Conservation (phyloP, 1,140 invertebrate species). For the Trichonephila clavata region DNA sequence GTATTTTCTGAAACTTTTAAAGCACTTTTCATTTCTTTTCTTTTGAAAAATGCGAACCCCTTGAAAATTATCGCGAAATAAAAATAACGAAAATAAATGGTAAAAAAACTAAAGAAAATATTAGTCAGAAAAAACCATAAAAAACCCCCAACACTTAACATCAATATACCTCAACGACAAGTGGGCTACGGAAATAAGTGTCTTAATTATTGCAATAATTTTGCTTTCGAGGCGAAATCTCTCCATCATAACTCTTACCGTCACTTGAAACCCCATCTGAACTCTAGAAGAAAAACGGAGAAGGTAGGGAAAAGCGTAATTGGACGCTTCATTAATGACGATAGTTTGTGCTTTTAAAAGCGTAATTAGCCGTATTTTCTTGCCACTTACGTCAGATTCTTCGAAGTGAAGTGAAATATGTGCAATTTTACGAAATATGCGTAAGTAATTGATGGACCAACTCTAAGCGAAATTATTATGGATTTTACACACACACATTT, state of each 20-base stretch:
- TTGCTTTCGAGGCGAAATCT: constrained; percentile 42
- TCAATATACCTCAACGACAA: constrained; percentile 43
- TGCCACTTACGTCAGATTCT: not conserved
- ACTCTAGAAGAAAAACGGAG: constrained; percentile 23
- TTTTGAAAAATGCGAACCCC: not conserved
- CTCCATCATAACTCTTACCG: constrained; percentile 57
- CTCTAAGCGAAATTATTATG: not conserved
- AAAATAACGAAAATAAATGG: not conserved
- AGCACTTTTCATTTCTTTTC: not conserved
- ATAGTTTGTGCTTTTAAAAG: constrained; percentile 72
- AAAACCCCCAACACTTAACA: not conserved
- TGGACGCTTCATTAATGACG: constrained; percentile 73
- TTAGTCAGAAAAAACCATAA: constrained; percentile 11
- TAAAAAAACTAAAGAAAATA: not conserved
- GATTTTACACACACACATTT: not conserved
- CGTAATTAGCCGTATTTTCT: constrained; percentile 70
- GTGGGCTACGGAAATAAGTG: constrained; percentile 8
- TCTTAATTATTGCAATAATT: constrained; percentile 70
- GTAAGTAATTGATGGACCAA: constrained; percentile 1
- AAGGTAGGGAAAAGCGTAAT: constrained; percentile 35
- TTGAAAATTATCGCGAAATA: not conserved
- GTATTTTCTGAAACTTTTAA: not conserved
- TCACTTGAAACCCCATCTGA: constrained; percentile 61
- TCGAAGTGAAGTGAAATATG: constrained; percentile 18
- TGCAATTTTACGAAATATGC: not conserved